Evolutionary conservation across 2,888 invertebrate species (phyloP).

Genomic region (Ichneumon xanthorius): DNA sequence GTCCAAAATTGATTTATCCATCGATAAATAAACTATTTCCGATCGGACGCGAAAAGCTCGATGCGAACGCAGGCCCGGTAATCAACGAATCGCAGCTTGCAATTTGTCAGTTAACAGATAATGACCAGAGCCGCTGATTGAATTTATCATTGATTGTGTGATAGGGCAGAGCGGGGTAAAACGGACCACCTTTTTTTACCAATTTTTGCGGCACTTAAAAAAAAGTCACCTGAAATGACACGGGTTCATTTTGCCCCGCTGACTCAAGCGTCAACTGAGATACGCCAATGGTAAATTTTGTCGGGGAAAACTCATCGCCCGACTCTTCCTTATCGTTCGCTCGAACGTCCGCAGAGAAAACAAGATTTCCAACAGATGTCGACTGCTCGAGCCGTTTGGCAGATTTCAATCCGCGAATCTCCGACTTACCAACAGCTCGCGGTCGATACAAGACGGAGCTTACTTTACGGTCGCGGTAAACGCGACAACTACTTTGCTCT

Average conservation of each 20-base stretch:
- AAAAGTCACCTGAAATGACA: neutral
- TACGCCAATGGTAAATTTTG: neutral
- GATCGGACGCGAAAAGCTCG: neutral
- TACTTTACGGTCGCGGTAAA: neutral
- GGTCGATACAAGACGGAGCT: neutral
- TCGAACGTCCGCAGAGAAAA: neutral
- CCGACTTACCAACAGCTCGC: conserved; percentile 3
- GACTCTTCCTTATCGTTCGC: conserved; percentile 12
- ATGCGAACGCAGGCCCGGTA: neutral
- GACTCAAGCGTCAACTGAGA: too few relatives aligned
- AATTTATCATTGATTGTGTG: neutral
- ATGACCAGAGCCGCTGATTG: neutral
- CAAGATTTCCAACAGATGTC: conserved; percentile 22
- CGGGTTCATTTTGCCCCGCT: neutral
- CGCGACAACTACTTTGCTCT: neutral
- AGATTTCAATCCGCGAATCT: neutral
- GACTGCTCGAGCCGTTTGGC: neutral
- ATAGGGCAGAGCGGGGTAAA: neutral
- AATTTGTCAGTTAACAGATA: neutral
- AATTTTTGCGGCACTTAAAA: neutral
- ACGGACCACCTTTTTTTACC: neutral
- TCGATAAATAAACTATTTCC: neutral
- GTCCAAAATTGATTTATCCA: conserved; percentile 1
- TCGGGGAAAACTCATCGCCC: neutral
- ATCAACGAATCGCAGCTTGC: neutral